Evolutionary conservation across 2,888 invertebrate genomes (phyloP).

Genomic region (Pterostichus niger): DNA sequence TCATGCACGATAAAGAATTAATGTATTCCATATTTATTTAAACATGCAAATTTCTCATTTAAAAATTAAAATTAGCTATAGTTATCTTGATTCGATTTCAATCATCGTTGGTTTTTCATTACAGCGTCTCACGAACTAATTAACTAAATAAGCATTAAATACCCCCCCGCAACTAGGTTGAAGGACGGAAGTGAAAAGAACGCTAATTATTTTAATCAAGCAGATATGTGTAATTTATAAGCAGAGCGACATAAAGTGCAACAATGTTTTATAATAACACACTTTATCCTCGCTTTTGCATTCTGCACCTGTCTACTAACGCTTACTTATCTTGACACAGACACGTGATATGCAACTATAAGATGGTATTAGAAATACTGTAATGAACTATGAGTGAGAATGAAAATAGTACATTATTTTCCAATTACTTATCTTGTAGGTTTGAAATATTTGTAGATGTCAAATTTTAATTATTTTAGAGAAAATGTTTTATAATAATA

Average conservation of each 20-base stretch:
- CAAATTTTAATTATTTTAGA: no score
- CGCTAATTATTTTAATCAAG: conserved; percentile 42
- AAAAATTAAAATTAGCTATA: conserved; percentile 43
- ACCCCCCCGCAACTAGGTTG: not conserved
- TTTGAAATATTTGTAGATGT: no score
- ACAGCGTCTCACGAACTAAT: conserved; percentile 26
- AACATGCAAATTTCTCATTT: conserved; percentile 52
- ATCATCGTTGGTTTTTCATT: conserved; percentile 20
- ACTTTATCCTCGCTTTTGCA: not conserved
- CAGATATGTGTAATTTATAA: conserved; percentile 18
- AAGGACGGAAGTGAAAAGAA: conserved; percentile 36
- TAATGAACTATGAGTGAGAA: no score
- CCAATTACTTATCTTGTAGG: no score
- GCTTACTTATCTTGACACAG: conserved; percentile 29
- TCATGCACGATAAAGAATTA: conserved; percentile 21
- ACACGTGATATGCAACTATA: conserved; percentile 13
- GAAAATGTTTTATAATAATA: no score
- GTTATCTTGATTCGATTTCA: conserved; percentile 32
- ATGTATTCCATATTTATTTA: conserved; percentile 45
- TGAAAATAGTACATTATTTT: not conserved
- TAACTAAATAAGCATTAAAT: conserved; percentile 19
- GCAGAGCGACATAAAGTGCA: not conserved
- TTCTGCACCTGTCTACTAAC: conserved; percentile 18
- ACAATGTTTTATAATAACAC: not conserved
- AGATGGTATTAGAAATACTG: conserved; percentile 1